Conservation (phyloP, 1,140 invertebrate species). For the Nautilus pompilius region DNA sequence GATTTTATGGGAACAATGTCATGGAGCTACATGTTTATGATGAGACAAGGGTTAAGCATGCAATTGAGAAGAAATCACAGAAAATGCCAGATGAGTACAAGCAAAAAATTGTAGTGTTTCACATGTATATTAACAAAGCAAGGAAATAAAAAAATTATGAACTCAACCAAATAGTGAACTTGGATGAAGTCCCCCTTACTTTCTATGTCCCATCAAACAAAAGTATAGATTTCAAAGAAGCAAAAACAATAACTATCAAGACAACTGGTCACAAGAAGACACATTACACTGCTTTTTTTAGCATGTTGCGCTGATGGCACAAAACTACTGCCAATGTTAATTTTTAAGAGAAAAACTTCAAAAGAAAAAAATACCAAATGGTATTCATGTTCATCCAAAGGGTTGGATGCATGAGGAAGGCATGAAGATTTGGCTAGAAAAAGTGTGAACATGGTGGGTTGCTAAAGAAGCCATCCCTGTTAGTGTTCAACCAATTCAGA, state of each 20-base stretch:
- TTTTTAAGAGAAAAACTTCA: background rate
- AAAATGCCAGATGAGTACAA: too few species aligned
- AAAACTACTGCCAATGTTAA: background rate
- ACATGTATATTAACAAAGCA: background rate
- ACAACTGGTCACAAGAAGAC: background rate
- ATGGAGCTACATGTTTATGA: too few species aligned
- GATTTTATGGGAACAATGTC: too few species aligned
- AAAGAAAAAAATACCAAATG: too few species aligned
- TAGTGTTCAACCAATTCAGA: background rate
- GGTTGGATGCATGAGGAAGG: background rate
- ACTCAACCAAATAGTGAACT: background rate
- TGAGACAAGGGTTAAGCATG: too few species aligned
- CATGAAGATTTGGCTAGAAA: background rate
- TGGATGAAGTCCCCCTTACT: background rate
- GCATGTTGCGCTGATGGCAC: background rate
- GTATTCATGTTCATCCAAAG: too few species aligned
- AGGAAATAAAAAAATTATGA: background rate
- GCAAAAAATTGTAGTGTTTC: background rate
- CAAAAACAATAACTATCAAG: background rate
- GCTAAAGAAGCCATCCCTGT: background rate
- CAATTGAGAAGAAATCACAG: too few species aligned
- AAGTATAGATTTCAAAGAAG: background rate
- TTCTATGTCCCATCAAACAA: background rate
- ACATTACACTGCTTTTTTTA: too few species aligned
- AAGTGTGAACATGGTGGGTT: background rate